A percentile compares a stretch with the other conserved stretches of the same genome.
phyloP scores from a whole-genome alignment of 1,140 invertebrate species.

The Anadara kagoshimensis region DNA sequence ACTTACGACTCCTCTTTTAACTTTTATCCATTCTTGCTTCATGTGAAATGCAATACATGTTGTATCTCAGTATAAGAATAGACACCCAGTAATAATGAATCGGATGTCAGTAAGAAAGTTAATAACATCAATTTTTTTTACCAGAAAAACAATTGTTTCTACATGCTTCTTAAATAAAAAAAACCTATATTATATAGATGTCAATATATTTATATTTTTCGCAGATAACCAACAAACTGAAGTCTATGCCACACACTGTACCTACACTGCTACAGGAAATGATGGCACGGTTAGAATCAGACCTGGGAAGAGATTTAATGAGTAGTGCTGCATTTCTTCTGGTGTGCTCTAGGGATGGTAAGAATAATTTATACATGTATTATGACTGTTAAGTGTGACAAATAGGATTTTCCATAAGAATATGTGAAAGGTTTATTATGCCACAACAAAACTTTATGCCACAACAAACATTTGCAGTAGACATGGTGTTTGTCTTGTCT shows the following conservation, averaged over 20 bases:
- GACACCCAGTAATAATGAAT: too few species aligned
- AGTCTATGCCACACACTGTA: constrained; percentile 67
- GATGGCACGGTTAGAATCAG: constrained; percentile 64
- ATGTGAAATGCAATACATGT: too few species aligned
- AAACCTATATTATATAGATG: not conserved
- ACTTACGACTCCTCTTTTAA: too few species aligned
- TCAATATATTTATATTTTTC: constrained; percentile 12
- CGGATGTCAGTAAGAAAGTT: too few species aligned
- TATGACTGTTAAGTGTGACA: too few species aligned
- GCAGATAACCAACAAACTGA: constrained; percentile 67
- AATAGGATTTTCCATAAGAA: too few species aligned
- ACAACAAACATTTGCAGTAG: not conserved
- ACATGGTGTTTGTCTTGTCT: too few species aligned
- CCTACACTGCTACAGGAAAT: constrained; percentile 68
- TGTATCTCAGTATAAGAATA: too few species aligned
- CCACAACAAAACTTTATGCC: not conserved
- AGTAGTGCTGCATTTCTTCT: constrained; percentile 64
- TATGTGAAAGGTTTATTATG: not conserved
- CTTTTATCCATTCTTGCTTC: too few species aligned
- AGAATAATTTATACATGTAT: not conserved
- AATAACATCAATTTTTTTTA: not conserved
- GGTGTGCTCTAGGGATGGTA: constrained; percentile 67
- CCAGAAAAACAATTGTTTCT: not conserved
- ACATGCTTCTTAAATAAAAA: not conserved
- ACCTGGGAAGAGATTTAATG: constrained; percentile 62